Evolutionary conservation across 1,140 invertebrate genomes (phyloP).

Genomic region (Aphelenchoides besseyi): DNA sequence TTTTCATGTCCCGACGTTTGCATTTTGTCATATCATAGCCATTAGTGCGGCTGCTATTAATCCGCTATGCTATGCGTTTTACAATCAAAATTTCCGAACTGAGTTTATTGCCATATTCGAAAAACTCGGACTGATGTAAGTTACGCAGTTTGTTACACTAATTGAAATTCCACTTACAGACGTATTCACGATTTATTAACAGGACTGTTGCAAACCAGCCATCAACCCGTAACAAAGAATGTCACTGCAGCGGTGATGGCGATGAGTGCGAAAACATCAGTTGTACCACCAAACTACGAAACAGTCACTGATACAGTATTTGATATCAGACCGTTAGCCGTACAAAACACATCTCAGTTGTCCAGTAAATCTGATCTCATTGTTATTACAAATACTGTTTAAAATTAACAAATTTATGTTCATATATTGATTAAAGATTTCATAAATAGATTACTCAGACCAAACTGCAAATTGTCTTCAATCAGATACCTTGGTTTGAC

Average conservation of each 20-base stretch:
- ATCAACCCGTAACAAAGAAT: background rate
- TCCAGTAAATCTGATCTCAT: background rate
- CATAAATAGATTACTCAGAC: too few species aligned
- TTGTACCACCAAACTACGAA: background rate
- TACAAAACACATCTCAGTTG: background rate
- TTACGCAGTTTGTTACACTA: too few species aligned
- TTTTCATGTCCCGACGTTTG: conserved; percentile 65
- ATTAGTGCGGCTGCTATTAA: conserved; percentile 58
- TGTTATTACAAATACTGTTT: conserved; percentile 7
- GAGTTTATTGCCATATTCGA: conserved; percentile 56
- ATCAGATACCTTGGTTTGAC: too few species aligned
- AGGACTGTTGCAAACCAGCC: background rate
- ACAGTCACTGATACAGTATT: background rate
- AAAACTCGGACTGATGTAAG: conserved; percentile 46
- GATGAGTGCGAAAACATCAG: background rate
- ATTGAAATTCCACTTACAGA: too few species aligned
- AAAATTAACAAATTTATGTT: background rate
- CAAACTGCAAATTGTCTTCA: too few species aligned
- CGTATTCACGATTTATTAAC: conserved; percentile 22
- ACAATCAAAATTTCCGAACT: conserved; percentile 58
- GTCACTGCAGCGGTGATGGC: background rate
- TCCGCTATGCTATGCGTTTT: conserved; percentile 59
- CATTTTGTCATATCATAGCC: conserved; percentile 63
- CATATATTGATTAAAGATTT: background rate
- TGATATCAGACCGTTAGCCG: background rate